These are phyloP conservation scores for Drosophila sproati DNA, from an alignment of 1,140 invertebrate species.

Conservation along the genomic window DNA sequence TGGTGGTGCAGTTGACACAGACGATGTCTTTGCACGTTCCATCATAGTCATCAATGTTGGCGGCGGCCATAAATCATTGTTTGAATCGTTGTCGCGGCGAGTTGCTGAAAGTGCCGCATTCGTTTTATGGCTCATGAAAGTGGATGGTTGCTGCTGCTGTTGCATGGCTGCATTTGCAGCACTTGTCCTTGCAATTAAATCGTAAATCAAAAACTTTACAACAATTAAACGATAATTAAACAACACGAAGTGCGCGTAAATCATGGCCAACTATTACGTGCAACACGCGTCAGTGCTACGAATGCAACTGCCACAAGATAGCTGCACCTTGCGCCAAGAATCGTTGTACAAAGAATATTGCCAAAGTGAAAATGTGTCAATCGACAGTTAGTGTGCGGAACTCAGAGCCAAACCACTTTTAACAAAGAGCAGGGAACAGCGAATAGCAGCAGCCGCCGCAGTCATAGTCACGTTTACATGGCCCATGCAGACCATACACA, in stretches of 20 bases:
- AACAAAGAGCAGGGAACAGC: not conserved
- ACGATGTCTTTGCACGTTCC: conserved; percentile 59
- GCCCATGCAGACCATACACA: conserved; percentile 28
- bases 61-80: conserved; percentile 61
- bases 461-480: conserved; percentile 49
- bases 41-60: conserved; percentile 72
- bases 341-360: conserved; percentile 54
- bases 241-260: conserved; percentile 70
- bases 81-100: conserved; percentile 21
- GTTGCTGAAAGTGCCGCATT: conserved; percentile 14
- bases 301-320: conserved; percentile 43
- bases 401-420: conserved; percentile 5
- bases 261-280: conserved; percentile 53
- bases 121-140: conserved; percentile 33
- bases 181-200: conserved; percentile 79
- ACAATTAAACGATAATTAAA: conserved; percentile 83
- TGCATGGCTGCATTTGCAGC: conserved; percentile 8
- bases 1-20: conserved; percentile 12
- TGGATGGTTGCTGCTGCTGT: not conserved
- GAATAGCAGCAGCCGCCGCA: not conserved
- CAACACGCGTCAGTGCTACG: conserved; percentile 29
- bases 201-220: conserved; percentile 82
- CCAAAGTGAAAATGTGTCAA: conserved; percentile 80
- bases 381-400: conserved; percentile 59
- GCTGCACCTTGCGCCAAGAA: conserved; percentile 42